Base-by-base conservation (phyloP, 2,888 invertebrate species). In the Brachyptera putata region DNA sequence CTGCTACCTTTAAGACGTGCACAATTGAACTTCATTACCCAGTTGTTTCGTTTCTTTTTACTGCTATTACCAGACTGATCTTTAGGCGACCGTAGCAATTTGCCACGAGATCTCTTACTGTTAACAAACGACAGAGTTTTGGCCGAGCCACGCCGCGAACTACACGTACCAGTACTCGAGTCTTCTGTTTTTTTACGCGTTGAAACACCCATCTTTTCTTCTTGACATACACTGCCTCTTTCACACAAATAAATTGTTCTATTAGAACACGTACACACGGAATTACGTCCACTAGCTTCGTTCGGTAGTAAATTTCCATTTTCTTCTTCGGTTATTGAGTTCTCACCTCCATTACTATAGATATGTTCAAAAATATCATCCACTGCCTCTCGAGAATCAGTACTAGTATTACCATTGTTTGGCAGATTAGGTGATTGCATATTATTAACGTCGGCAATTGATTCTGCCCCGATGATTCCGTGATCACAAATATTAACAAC, bases 1-100 rank as follows among this genome's bases (percentile, higher is more conserved):
- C 60, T 43, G 11, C 60, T 56, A 13, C 64, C 60, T 49, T 64
- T 64, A 22, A 64, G 55, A 13, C 64, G 58, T 22, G 70, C 67
- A 63, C 70, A 70, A 43, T 70, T 70, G 58, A 71, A 70, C 46
- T 70, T 68, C 49, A 70, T 57, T 11, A 69, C 70, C 71, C 71
- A 71, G 61, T 70, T 67, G 57, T 69, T 68, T 5, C 68, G 63
- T 57, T 70, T 70, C 60, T 71, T 71, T 56, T 69, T 70, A 22
- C 65, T 64, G 22, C 62, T 61, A 16, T 50, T 57, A 14, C 61
- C 57, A 22, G 61, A 24, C 9, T 57, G 53, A 36, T 68, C 68
- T 64, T 69, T 67, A 26, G 65, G 53, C 13, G 65, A 62, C 25
- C 65, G 60, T 18, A 62, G 34, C 37, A 64, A 57, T 60, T 68